Conservation (phyloP, 1,140 invertebrate species). For the Glossosoma conforme region DNA sequence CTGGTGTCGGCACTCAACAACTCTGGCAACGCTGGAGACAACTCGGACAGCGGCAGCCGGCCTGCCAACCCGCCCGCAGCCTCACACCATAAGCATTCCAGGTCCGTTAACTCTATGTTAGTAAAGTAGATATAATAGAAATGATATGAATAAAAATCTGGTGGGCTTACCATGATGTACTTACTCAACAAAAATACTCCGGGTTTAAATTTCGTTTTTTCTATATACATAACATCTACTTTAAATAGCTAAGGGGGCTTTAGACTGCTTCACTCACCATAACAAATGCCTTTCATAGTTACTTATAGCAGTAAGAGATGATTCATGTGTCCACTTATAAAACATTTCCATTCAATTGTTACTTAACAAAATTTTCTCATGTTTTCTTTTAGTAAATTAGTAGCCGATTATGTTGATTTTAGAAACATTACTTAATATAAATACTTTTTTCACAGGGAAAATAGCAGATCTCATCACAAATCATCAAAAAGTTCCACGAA, state of each 20-base stretch:
- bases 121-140: too few relatives aligned
- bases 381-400: background rate
- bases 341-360: too few relatives aligned
- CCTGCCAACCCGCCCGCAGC: constrained; percentile 17
- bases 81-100: constrained; percentile 30
- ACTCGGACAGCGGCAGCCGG: constrained; percentile 36
- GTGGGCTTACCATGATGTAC: too few relatives aligned
- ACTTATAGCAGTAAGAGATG: too few relatives aligned
- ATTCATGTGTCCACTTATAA: too few relatives aligned
- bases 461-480: constrained; percentile 25
- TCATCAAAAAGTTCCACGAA: constrained; percentile 33
- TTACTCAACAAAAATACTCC: too few relatives aligned
- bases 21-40: constrained; percentile 37
- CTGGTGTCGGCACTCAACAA: constrained; percentile 57
- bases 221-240: too few relatives aligned
- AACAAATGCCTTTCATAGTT: too few relatives aligned
- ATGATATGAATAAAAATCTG: too few relatives aligned
- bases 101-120: constrained; percentile 13
- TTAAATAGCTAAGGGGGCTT: too few relatives aligned
- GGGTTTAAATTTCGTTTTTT: too few relatives aligned
- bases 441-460: constrained; percentile 22
- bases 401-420: background rate
- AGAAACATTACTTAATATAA: constrained; percentile 2
- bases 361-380: background rate
- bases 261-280: too few relatives aligned